Conservation (phyloP, 2,888 invertebrate genomes). For the Strigamia maritima region DNA sequence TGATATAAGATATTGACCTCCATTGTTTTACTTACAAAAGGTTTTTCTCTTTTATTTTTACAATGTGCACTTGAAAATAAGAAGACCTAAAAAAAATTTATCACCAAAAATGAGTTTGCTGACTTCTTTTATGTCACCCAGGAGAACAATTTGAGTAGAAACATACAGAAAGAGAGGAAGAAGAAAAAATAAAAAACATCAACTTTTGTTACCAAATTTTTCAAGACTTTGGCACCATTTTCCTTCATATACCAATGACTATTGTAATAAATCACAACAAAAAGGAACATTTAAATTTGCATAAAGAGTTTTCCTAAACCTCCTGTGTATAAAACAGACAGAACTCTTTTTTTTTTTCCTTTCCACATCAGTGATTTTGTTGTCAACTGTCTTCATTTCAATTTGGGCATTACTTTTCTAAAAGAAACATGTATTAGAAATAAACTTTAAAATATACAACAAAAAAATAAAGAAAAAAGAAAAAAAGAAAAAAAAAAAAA, state of each 20-base stretch:
- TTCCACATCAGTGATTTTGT: conserved; percentile 16
- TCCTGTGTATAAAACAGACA: not conserved
- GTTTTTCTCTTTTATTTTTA: not conserved
- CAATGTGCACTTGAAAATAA: not conserved
- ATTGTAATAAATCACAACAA: conserved; percentile 10
- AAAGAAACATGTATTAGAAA: not conserved
- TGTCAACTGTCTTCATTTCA: conserved; percentile 26
- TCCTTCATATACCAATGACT: not conserved
- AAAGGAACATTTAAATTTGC: conserved; percentile 21
- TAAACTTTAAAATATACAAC: not conserved
- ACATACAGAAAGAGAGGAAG: not conserved
- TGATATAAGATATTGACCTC: not conserved
- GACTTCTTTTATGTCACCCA: conserved; percentile 27
- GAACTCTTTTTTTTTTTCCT: not conserved
- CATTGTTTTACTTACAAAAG: not conserved
- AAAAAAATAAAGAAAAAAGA: not conserved
- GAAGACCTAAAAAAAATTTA: not conserved
- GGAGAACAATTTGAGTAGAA: conserved; percentile 20
- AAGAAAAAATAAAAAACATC: not conserved
- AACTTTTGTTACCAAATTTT: conserved; percentile 27
- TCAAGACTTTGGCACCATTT: not conserved
- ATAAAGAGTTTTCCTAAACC: not conserved
- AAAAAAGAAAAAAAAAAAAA: not conserved
- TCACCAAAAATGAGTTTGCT: conserved; percentile 29
- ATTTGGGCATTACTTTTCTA: not conserved